A percentile compares a stretch with the other conserved stretches of the same genome.
Evolutionary conservation across 2,888 invertebrate genomes (phyloP).

Genomic region (Tanytarsus gracilentus): DNA sequence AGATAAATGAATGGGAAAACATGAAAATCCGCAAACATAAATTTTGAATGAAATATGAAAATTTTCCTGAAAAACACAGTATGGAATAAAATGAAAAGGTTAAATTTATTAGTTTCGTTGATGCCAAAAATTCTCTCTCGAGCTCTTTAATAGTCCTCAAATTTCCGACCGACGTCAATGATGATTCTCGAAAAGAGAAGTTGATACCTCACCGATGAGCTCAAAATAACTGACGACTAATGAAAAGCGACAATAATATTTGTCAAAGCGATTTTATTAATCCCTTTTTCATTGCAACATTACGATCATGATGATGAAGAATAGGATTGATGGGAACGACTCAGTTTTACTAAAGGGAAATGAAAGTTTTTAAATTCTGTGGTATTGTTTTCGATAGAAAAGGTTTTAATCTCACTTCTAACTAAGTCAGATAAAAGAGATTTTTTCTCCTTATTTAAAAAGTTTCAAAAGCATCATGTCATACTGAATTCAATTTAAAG

Average conservation of each 20-base stretch:
- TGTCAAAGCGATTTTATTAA: conserved; percentile 10
- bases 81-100: not conserved
- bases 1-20: conserved; percentile 2
- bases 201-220: not conserved
- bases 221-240: not conserved
- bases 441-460: not conserved
- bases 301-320: not conserved
- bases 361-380: conserved; percentile 7
- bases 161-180: too few species aligned
- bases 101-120: conserved; percentile 14
- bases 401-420: not conserved
- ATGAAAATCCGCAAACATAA: conserved; percentile 17
- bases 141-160: not conserved
- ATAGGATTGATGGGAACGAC: not conserved
- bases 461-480: too few species aligned
- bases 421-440: not conserved
- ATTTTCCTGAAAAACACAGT: conserved; percentile 13
- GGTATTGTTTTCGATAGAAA: not conserved
- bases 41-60: conserved; percentile 18
- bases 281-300: conserved; percentile 4
- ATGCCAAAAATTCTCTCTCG: conserved; percentile 4
- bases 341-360: not conserved
- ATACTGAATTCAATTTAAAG: too few species aligned
- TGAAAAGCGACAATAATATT: conserved; percentile 4
- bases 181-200: too few species aligned